phyloP scores from a whole-genome alignment of 1,140 invertebrate genomes.

The Eufriesea mexicana region DNA sequence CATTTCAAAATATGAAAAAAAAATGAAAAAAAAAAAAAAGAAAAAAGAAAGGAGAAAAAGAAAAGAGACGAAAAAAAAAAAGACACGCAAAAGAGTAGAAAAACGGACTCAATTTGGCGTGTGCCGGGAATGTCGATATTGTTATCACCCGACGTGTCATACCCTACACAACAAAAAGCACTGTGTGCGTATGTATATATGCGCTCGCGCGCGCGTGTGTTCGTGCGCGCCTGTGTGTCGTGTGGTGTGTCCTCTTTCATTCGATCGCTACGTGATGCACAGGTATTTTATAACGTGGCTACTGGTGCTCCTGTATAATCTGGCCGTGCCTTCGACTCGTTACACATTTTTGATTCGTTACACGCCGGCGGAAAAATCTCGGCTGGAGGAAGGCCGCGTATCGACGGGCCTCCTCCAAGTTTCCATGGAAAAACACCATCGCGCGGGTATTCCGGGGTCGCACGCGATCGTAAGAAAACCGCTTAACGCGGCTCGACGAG shows the following conservation, averaged over 20 bases:
- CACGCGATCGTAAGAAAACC: not conserved
- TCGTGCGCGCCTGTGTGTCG: not conserved
- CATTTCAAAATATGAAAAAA: not conserved
- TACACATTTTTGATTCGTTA: not conserved
- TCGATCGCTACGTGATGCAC: conserved; percentile 35
- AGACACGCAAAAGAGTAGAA: not conserved
- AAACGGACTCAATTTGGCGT: conserved; percentile 38
- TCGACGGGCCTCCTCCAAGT: not conserved
- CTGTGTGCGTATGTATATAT: conserved; percentile 10
- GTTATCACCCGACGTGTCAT: conserved; percentile 36
- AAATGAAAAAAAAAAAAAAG: not conserved
- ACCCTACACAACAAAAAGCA: conserved; percentile 52
- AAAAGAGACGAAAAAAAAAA: not conserved
- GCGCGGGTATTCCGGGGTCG: not conserved
- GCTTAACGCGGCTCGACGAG: not conserved
- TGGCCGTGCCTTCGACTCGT: conserved; percentile 7
- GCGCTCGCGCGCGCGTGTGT: not conserved
- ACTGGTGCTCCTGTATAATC: conserved; percentile 27
- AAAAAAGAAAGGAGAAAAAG: not conserved
- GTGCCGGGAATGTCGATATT: conserved; percentile 37
- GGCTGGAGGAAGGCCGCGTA: not conserved
- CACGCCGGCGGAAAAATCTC: not conserved
- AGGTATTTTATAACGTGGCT: conserved; percentile 21
- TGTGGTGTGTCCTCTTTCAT: conserved; percentile 23
- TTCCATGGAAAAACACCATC: not conserved